phyloP scores from a whole-genome alignment of 2,113 vertebrate genomes.

The Oncorhynchus keta region DNA sequence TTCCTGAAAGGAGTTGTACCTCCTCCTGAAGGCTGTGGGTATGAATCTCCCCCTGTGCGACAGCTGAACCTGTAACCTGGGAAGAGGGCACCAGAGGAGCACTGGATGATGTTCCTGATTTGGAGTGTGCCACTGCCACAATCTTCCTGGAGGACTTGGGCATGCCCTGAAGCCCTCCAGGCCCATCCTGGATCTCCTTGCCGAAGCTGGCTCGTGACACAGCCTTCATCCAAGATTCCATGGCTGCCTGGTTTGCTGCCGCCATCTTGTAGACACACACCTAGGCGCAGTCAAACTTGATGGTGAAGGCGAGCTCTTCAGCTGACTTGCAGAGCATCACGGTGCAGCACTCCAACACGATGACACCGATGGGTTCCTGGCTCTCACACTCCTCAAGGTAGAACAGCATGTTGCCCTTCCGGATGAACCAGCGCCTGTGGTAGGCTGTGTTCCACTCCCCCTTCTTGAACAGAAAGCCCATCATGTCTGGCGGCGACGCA shows the following conservation, averaged over 20 bases:
- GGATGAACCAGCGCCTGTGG: slow-evolving; percentile 94
- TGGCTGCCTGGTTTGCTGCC: slow-evolving; percentile 83
- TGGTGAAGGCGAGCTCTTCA: slow-evolving; percentile 85
- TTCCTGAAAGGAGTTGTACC: slow-evolving; percentile 43
- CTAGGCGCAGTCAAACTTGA: slow-evolving; percentile 82
- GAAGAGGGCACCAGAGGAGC: not conserved
- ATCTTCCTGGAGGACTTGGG: slow-evolving; percentile 17
- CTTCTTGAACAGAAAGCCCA: slow-evolving; percentile 90
- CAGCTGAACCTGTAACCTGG: too few species aligned
- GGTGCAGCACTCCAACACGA: slow-evolving; percentile 92
- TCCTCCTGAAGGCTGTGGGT: slow-evolving; percentile 50
- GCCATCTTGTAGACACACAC: slow-evolving; percentile 88
- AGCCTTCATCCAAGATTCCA: slow-evolving; percentile 97
- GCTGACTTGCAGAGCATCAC: slow-evolving; percentile 91
- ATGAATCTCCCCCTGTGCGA: not conserved
- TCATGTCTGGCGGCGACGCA: slow-evolving; percentile 88
- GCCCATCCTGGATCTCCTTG: slow-evolving; percentile 76
- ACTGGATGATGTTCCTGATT: slow-evolving; percentile 54
- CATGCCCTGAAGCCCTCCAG: slow-evolving; percentile 37
- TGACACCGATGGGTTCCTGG: slow-evolving; percentile 88
- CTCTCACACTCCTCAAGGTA: slow-evolving; percentile 91
- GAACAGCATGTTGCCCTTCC: slow-evolving; percentile 98
- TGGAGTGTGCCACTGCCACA: slow-evolving; percentile 31
- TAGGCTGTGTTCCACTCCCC: slow-evolving; percentile 89
- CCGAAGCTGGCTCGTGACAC: slow-evolving; percentile 90